A percentile compares a stretch with the other conserved stretches of the same genome.
phyloP scores from a whole-genome alignment of 2,113 vertebrate species.

The Dromaius novaehollandiae region DNA sequence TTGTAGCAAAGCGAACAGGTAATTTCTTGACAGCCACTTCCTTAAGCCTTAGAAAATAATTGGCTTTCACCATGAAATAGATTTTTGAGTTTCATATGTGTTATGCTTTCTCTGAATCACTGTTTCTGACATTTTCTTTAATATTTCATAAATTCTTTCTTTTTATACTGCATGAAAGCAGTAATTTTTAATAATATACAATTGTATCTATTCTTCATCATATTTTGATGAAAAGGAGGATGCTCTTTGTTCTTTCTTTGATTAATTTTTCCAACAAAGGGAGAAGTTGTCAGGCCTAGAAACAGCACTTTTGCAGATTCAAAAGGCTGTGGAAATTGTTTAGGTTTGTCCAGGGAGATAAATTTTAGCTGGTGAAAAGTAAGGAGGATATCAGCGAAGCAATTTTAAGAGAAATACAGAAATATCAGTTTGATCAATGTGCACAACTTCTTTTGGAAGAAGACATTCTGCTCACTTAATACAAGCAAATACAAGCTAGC shows the following conservation, averaged over 20 bases:
- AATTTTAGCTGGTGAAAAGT: not conserved
- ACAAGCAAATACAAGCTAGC: not conserved
- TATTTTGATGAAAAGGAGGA: not conserved
- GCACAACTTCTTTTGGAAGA: not conserved
- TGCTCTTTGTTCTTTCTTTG: not conserved
- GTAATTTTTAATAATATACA: constrained; percentile 6
- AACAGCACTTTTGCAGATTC: not conserved
- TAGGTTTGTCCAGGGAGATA: not conserved
- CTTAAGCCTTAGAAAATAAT: not conserved
- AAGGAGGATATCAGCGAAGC: not conserved
- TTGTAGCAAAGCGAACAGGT: not conserved
- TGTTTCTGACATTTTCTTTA: constrained; percentile 41
- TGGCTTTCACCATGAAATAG: not conserved
- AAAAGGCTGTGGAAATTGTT: not conserved
- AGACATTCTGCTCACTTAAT: not conserved
- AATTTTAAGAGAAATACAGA: not conserved
- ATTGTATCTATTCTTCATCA: not conserved
- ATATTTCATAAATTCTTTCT: constrained; percentile 10
- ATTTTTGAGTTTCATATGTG: not conserved
- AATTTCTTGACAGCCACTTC: constrained; percentile 13
- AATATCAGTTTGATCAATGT: not conserved
- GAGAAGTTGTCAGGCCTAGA: not conserved
- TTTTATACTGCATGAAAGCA: not conserved
- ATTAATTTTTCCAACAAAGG: not conserved
- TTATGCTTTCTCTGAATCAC: not conserved